Conservation (phyloP, 2,888 invertebrate genomes). For the Lithophane socia region DNA sequence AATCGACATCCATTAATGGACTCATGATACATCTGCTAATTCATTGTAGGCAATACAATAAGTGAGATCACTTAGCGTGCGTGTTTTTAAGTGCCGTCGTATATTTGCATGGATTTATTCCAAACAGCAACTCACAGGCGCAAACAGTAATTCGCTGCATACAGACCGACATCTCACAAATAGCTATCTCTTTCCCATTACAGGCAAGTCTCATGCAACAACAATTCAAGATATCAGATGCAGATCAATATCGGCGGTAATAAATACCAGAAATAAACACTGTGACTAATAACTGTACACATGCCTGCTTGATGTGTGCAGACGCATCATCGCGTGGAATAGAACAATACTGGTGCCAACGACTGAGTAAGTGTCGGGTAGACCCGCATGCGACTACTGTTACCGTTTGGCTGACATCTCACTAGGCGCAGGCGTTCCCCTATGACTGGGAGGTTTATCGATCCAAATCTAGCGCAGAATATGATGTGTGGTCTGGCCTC, state of each 20-base stretch:
- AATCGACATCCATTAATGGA: constrained; percentile 35
- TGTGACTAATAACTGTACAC: constrained; percentile 74
- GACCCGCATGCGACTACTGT: constrained; percentile 62
- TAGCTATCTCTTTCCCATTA: constrained; percentile 27
- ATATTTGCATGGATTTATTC: constrained; percentile 16
- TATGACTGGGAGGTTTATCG: constrained; percentile 14
- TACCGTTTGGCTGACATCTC: constrained; percentile 43
- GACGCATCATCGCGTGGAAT: constrained; percentile 78
- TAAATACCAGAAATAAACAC: constrained; percentile 75
- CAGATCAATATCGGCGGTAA: constrained; percentile 63
- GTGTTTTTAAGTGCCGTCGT: constrained; percentile 20
- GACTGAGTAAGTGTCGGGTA: constrained; percentile 75
- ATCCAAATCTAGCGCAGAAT: constrained; percentile 12
- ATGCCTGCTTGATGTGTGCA: constrained; percentile 53
- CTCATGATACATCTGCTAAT: constrained; percentile 26
- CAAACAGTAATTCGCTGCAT: constrained; percentile 10
- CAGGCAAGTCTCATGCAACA: constrained; percentile 35
- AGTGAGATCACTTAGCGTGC: constrained; percentile 35
- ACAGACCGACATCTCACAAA: constrained; percentile 32
- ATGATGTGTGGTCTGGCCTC: neutral
- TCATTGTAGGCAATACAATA: constrained; percentile 39
- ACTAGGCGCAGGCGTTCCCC: constrained; percentile 27
- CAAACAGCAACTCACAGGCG: constrained; percentile 23
- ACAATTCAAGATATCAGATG: constrained; percentile 55
- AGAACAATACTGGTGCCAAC: constrained; percentile 79